Evolutionary conservation across 1,140 invertebrate species (phyloP).

Genomic region (Gonatopus flavifemur): DNA sequence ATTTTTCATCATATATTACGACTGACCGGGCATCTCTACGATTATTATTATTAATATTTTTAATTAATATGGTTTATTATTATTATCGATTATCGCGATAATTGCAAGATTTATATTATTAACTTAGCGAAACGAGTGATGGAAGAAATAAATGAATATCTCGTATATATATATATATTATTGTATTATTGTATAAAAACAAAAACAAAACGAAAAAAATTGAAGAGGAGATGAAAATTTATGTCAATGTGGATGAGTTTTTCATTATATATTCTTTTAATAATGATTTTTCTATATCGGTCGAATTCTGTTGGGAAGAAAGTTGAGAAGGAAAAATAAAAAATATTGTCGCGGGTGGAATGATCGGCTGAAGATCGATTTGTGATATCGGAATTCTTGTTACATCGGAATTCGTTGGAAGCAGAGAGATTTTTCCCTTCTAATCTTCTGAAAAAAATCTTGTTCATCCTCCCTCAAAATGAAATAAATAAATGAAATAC

Average conservation of each 20-base stretch:
- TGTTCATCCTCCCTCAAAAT: background rate
- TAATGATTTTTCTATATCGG: no score
- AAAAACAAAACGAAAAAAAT: constrained; percentile 26
- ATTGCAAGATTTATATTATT: constrained; percentile 15
- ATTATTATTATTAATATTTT: constrained; percentile 26
- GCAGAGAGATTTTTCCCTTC: no score
- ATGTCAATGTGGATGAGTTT: no score
- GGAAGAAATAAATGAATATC: constrained; percentile 33
- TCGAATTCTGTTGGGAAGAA: constrained; percentile 54
- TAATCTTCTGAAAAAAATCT: no score
- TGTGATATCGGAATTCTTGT: background rate
- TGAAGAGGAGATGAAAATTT: no score
- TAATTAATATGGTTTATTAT: constrained; percentile 46
- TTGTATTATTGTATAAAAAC: constrained; percentile 48
- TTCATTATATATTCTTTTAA: no score
- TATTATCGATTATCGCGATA: constrained; percentile 34
- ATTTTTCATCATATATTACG: no score
- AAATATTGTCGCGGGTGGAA: constrained; percentile 48
- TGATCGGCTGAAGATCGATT: constrained; percentile 38
- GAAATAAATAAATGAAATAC: no score
- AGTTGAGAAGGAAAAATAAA: no score
- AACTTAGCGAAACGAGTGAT: constrained; percentile 27
- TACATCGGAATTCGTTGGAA: background rate
- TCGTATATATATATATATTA: no score
- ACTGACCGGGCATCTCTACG: no score